Conservation (phyloP, 2,888 invertebrate species). For the Agrotis segetum region DNA sequence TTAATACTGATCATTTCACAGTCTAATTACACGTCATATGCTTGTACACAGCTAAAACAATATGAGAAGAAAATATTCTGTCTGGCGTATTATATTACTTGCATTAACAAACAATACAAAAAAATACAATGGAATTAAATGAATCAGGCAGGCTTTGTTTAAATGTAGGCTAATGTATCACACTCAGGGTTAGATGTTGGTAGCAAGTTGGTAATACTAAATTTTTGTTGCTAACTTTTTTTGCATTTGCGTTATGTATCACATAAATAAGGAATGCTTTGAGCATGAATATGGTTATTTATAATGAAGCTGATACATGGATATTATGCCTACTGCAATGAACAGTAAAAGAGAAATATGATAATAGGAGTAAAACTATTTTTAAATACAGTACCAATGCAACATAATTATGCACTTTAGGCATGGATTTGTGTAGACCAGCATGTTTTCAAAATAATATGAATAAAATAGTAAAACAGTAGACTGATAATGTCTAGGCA, state of each 20-base stretch:
- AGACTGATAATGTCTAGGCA: too few species aligned
- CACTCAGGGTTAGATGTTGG: slow-evolving; percentile 40
- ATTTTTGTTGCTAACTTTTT: background rate
- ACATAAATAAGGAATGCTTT: background rate
- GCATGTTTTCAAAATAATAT: too few species aligned
- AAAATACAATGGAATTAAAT: slow-evolving; percentile 53
- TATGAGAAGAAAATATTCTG: slow-evolving; percentile 15
- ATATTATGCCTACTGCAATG: background rate
- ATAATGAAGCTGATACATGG: background rate
- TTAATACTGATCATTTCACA: slow-evolving; percentile 49
- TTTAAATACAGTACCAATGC: too few species aligned
- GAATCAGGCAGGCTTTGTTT: slow-evolving; percentile 49
- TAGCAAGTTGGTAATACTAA: background rate
- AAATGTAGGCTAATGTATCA: slow-evolving; percentile 52
- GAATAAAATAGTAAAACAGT: too few species aligned
- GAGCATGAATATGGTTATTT: background rate
- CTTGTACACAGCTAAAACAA: slow-evolving; percentile 22
- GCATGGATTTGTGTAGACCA: too few species aligned
- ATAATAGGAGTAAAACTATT: too few species aligned
- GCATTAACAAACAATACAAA: slow-evolving; percentile 33
- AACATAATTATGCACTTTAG: too few species aligned
- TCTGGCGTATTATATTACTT: slow-evolving; percentile 37
- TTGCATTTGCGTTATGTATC: background rate
- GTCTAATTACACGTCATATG: slow-evolving; percentile 29
- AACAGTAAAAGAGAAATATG: background rate